Conservation (phyloP, 53 echinoderm and acorn worm genomes). For the Mesocentrotus franciscanus region DNA sequence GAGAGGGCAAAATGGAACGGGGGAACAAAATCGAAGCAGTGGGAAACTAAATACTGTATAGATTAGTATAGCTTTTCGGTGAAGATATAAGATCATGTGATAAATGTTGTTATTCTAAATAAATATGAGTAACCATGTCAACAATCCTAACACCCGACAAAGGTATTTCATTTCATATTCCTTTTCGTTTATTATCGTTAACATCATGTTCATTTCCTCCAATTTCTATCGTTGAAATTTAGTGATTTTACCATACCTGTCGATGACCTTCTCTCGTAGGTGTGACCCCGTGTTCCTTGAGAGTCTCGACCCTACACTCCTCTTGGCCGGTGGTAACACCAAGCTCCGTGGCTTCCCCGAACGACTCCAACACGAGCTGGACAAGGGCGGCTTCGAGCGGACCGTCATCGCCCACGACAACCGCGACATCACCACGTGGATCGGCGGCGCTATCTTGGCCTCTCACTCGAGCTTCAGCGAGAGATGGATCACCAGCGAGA, state of each 20-base stretch:
- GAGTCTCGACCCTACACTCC: slow-evolving; percentile 73
- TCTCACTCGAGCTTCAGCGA: slow-evolving; percentile 77
- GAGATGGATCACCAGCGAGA: slow-evolving; percentile 73
- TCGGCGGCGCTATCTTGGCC: slow-evolving; percentile 89
- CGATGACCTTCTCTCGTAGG: slow-evolving; percentile 32
- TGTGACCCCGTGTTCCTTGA: slow-evolving; percentile 75
- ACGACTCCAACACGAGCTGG: slow-evolving; percentile 84
- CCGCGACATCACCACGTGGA: slow-evolving; percentile 82
- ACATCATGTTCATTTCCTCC: background rate
- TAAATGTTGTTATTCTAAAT: background rate
- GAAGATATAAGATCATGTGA: background rate
- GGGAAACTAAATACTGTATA: too few species aligned
- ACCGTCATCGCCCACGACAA: slow-evolving; percentile 81
- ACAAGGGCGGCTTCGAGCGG: slow-evolving; percentile 70
- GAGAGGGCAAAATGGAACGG: too few species aligned
- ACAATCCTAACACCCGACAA: too few species aligned
- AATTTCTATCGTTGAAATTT: background rate
- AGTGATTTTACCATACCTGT: background rate
- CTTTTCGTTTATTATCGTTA: background rate
- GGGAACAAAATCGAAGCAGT: too few species aligned
- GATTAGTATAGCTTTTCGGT: too few species aligned
- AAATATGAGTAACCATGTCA: too few species aligned
- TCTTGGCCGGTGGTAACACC: slow-evolving; percentile 91
- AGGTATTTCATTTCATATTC: too few species aligned
- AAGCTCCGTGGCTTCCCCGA: slow-evolving; percentile 86